Conservation (phyloP, 2,797 vertebrate genomes). For the Rhinella marina region DNA sequence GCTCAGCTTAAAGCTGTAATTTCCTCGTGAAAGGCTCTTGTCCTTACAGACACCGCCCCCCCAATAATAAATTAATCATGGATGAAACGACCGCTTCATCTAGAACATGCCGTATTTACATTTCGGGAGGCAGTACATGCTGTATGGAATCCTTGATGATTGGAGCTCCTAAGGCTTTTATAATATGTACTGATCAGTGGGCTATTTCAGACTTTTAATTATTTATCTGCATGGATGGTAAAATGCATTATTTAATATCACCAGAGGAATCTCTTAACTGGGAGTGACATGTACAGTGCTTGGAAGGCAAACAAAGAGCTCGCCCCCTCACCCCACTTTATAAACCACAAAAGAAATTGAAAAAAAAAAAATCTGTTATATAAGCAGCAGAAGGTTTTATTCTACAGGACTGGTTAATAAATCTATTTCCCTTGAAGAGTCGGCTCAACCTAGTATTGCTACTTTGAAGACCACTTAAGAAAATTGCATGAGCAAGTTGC, state of each 20-base stretch:
- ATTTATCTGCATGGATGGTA: slow-evolving; percentile 57
- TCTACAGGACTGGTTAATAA: not conserved
- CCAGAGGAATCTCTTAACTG: slow-evolving; percentile 51
- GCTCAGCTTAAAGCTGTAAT: not conserved
- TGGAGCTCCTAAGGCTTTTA: slow-evolving; percentile 18
- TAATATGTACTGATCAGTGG: slow-evolving; percentile 42
- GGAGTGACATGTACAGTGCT: slow-evolving; percentile 41
- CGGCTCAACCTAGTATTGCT: not conserved
- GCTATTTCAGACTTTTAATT: slow-evolving; percentile 53
- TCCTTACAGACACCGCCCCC: not conserved
- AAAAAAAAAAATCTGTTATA: not conserved
- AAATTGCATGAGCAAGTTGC: not conserved
- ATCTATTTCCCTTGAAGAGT: too few species aligned
- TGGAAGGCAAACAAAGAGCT: slow-evolving; percentile 12
- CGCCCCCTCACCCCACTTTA: not conserved
- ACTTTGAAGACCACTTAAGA: not conserved
- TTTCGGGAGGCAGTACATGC: not conserved
- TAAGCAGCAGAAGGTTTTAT: not conserved
- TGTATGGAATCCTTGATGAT: not conserved
- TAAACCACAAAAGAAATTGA: slow-evolving; percentile 18
- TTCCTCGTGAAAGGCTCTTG: not conserved
- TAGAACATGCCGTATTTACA: not conserved
- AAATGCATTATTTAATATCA: slow-evolving; percentile 60
- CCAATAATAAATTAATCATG: slow-evolving; percentile 38
- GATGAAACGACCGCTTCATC: slow-evolving; percentile 4